Base-by-base conservation (phyloP, 2,888 invertebrate genomes). In the Hypomecis punctinalis region DNA sequence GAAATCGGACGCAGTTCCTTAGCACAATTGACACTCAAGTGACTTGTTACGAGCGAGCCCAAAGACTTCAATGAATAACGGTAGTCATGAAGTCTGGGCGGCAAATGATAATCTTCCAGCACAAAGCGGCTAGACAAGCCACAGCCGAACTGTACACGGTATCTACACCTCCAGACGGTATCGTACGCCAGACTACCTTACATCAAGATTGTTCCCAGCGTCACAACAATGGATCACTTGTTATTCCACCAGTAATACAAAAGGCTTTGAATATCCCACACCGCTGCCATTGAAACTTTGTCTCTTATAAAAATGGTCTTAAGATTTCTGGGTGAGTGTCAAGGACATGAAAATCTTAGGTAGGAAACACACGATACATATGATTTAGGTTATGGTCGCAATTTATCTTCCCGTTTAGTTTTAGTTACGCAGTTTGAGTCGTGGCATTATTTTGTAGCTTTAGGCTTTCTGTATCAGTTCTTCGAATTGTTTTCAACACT, bases 221-320 rank as follows among this genome's bases (percentile, higher is more conserved):
- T 60, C 63, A 69, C 70, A 73, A 73, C 72, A 73, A 73, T 69
- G 64, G 67, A 66, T 69, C 72, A 71, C 72, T 71, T 73, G 72
- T 73, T 71, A 73, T 73, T 73, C 68, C 68, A 66, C 67, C 54
- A 68, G 70, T 69, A 66, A 69, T 70, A 72, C 72, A 72, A 72
- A 69, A 70, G 70, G 66, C 57, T 66, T 67, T 55, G 66, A 68
- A 64, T 68, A 63, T 63, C 67, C 69, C 64, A 67, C 66, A 63
- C 51, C 54, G 40, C 56, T 47, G 65, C 65, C 59, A 66, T 69
- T 71, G 68, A 68, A 63, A 67, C 68, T 58, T 67, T 54, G 67
- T 58, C 62, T 62, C 61, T 61, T 66, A 66, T 59, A 69, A 67
- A 69, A 68, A 62, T 61, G 67, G 66, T 67, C 73, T 70, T 67